These are phyloP conservation scores for Noctua janthe DNA, from an alignment of 2,888 invertebrate species.

Conservation along the genomic window DNA sequence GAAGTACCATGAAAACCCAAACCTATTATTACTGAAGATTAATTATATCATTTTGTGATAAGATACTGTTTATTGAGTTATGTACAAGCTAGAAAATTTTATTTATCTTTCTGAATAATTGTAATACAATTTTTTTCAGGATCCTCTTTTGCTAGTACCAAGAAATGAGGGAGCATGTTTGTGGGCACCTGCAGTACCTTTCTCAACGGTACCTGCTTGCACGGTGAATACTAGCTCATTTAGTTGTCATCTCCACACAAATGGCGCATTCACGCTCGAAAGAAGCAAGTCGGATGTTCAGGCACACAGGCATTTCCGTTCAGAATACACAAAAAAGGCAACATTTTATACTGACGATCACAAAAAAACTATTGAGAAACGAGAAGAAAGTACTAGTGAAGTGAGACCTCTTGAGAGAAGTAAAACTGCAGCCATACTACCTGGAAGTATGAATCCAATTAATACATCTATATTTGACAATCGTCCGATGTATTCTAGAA, in stretches of 20 bases:
- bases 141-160: constrained; percentile 91
- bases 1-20: neutral
- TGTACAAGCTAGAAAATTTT: neutral
- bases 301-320: constrained; percentile 78
- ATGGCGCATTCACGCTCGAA: constrained; percentile 84
- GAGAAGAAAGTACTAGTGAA: constrained; percentile 70
- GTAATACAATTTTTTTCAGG: constrained; percentile 70
- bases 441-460: constrained; percentile 75
- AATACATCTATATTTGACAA: constrained; percentile 85
- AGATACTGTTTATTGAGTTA: neutral
- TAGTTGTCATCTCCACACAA: constrained; percentile 87
- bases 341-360: constrained; percentile 82
- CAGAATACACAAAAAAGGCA: constrained; percentile 77
- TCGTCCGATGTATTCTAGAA: constrained; percentile 81
- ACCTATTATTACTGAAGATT: constrained; percentile 1
- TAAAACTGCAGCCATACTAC: constrained; percentile 82
- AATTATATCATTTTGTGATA: constrained; percentile 14
- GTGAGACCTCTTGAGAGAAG: constrained; percentile 83
- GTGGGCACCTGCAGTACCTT: constrained; percentile 87
- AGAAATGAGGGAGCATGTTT: constrained; percentile 90
- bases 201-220: constrained; percentile 85
- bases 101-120: neutral
- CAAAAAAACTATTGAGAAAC: constrained; percentile 61
- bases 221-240: constrained; percentile 84
- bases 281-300: constrained; percentile 87